These are phyloP conservation scores for Syritta pipiens DNA, from an alignment of 2,888 invertebrate genomes.

Conservation along the genomic window DNA sequence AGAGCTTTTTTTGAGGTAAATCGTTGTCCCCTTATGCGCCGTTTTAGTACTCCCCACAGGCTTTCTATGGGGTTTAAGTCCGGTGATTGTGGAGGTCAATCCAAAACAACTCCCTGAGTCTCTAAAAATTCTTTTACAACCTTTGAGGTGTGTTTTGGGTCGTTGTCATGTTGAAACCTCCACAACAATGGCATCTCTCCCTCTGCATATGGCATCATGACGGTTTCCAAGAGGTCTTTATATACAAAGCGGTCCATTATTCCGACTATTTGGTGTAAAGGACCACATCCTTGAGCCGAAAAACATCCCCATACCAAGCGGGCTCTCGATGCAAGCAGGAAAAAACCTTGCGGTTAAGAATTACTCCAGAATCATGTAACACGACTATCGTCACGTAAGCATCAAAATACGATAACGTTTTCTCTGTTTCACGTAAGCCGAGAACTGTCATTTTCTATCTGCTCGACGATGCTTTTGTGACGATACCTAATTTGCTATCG, in stretches of 20 bases:
- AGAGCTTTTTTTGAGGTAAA: constrained; percentile 1
- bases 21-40: neutral
- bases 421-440: too few species aligned
- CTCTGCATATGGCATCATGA: constrained; percentile 36
- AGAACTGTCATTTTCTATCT: too few species aligned
- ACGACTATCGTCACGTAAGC: too few species aligned
- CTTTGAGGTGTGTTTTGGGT: constrained; percentile 5
- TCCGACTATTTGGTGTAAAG: too few species aligned
- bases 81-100: neutral
- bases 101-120: neutral
- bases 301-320: neutral
- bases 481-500: too few species aligned
- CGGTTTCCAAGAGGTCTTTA: constrained; percentile 6
- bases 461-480: too few species aligned
- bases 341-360: too few species aligned
- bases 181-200: constrained; percentile 34
- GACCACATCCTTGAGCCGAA: too few species aligned
- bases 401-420: too few species aligned
- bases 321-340: too few species aligned
- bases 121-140: neutral
- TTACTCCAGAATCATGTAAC: too few species aligned
- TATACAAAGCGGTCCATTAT: constrained; percentile 7
- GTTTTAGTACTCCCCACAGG: neutral
- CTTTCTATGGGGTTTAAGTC: constrained; percentile 16
- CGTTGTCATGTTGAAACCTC: constrained; percentile 13